These are phyloP conservation scores for Hippolais icterina DNA, from an alignment of 2,113 vertebrate genomes.

Conservation along the genomic window DNA sequence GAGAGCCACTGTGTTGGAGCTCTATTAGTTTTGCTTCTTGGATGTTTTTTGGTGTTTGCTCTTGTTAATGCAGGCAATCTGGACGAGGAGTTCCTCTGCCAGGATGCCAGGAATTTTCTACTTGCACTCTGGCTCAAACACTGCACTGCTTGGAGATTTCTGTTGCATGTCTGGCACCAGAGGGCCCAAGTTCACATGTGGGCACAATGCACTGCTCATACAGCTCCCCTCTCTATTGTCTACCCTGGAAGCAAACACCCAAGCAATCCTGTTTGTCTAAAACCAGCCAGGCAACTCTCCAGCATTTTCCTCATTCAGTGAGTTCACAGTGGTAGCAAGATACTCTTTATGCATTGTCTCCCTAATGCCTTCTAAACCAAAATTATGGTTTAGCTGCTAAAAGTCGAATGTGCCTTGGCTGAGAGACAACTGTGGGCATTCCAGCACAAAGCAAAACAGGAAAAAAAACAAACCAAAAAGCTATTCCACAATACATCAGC, in stretches of 20 bases:
- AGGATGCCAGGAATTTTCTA: neutral
- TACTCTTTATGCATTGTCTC: constrained; percentile 27
- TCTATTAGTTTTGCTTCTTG: neutral
- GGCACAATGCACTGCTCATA: neutral
- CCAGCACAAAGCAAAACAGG: neutral
- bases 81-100: neutral
- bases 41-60: neutral
- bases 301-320: constrained; percentile 17
- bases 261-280: neutral
- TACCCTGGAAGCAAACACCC: neutral
- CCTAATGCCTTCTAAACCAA: constrained; percentile 38
- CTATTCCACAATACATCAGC: neutral
- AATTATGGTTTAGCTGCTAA: constrained; percentile 19
- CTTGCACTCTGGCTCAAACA: neutral
- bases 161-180: neutral
- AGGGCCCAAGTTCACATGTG: neutral
- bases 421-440: neutral
- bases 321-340: neutral
- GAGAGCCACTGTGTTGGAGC: neutral
- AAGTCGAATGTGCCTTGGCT: constrained; percentile 19
- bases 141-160: neutral
- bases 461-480: neutral
- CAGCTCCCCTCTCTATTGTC: neutral
- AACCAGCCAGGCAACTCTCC: constrained; percentile 25
- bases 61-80: neutral